These are phyloP conservation scores for Sarcophaga peregrina DNA, from an alignment of 1,140 invertebrate genomes.

Conservation along the genomic window DNA sequence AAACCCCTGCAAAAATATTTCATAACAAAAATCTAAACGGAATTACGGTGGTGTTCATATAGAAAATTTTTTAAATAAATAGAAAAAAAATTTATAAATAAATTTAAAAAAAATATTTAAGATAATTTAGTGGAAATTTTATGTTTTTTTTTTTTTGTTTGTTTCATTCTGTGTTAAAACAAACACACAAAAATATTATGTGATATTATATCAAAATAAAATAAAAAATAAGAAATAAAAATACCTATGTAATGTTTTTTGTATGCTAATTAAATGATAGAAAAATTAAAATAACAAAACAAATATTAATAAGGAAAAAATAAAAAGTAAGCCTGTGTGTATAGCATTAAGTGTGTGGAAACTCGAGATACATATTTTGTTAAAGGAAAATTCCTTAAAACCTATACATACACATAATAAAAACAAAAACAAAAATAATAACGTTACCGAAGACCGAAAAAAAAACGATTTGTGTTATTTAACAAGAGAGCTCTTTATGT, in stretches of 20 bases:
- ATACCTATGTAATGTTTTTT: not conserved
- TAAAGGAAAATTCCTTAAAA: constrained; percentile 14
- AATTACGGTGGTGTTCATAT: constrained; percentile 17
- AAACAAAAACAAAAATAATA: not conserved
- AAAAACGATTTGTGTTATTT: constrained; percentile 17
- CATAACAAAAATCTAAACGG: constrained; percentile 5
- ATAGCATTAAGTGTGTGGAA: not conserved
- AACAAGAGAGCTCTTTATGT: not conserved
- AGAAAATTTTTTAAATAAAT: constrained; percentile 9
- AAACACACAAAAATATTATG: too few relatives aligned
- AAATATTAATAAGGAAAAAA: too few relatives aligned
- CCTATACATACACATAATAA: not conserved
- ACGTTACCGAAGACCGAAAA: not conserved
- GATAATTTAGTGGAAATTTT: too few relatives aligned
- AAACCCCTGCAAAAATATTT: not conserved
- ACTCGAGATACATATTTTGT: not conserved
- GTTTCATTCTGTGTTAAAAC: too few relatives aligned
- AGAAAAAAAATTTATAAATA: not conserved
- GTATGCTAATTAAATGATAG: not conserved
- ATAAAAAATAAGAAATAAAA: not conserved
- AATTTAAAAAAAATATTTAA: too few relatives aligned
- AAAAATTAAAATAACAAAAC: too few relatives aligned
- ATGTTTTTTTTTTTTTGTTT: too few relatives aligned
- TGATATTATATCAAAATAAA: not conserved
- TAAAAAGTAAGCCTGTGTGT: too few relatives aligned